Percentiles rank a stretch among this genome's conserved stretches.
These are phyloP conservation scores for Quadroppia sp. DNA, from an alignment of 2,888 invertebrate species.

Conservation along the genomic window DNA sequence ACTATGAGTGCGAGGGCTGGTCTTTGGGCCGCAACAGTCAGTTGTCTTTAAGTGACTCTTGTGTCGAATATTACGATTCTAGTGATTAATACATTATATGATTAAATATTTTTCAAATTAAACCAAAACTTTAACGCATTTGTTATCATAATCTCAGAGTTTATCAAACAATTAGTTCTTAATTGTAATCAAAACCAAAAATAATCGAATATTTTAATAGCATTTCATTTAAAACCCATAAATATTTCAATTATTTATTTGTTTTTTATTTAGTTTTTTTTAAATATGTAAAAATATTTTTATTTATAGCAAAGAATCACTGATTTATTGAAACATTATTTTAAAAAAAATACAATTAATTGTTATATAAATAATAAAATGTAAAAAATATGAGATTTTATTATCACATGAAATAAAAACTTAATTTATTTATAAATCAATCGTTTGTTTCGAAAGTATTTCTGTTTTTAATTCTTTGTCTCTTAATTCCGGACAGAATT, in stretches of 20 bases:
- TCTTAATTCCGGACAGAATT: conserved; percentile 53
- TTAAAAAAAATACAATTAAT: no score
- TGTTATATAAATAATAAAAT: conserved; percentile 29
- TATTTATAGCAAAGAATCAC: neutral
- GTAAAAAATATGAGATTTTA: conserved; percentile 29
- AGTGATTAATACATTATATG: conserved; percentile 11
- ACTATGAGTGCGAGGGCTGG: neutral
- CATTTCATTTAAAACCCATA: neutral
- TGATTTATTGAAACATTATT: conserved; percentile 22
- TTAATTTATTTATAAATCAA: conserved; percentile 22
- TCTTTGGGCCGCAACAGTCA: conserved; percentile 28
- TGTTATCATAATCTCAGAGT: conserved; percentile 29
- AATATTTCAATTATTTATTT: conserved; percentile 6
- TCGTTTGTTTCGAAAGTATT: conserved; percentile 14
- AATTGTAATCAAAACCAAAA: neutral
- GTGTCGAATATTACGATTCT: conserved; percentile 34
- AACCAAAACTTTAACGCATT: conserved; percentile 21
- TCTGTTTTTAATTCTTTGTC: conserved; percentile 37
- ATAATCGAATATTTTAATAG: conserved; percentile 18
- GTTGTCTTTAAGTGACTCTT: conserved; percentile 33
- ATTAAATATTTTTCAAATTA: conserved; percentile 17
- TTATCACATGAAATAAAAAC: conserved; percentile 18
- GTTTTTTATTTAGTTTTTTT: neutral
- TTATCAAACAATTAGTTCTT: conserved; percentile 20
- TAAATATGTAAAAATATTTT: neutral